phyloP scores from a whole-genome alignment of 2,797 vertebrate genomes.

The Halcyon smyrnensis region DNA sequence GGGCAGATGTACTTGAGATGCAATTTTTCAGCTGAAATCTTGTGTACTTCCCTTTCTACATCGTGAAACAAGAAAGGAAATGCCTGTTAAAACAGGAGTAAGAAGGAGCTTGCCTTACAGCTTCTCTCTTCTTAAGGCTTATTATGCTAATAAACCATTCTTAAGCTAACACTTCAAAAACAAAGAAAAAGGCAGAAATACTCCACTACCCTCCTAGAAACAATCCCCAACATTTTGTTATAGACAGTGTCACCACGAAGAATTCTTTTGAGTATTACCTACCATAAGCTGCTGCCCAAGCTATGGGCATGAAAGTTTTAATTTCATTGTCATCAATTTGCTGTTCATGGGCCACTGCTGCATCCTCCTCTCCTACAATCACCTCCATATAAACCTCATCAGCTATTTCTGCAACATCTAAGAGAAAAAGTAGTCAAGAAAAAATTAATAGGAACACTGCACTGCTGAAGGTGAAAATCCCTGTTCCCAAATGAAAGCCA shows the following conservation, averaged over 20 bases:
- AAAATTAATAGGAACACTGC: constrained; percentile 46
- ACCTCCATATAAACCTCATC: constrained; percentile 96
- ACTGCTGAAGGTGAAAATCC: constrained; percentile 44
- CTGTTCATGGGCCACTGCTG: constrained; percentile 85
- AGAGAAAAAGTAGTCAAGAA: constrained; percentile 43
- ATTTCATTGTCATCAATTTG: constrained; percentile 89
- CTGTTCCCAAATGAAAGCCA: constrained; percentile 74
- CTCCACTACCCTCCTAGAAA: background rate
- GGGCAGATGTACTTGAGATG: constrained; percentile 5
- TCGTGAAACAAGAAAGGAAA: constrained; percentile 30
- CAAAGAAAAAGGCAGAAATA: background rate
- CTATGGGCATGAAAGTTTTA: constrained; percentile 94
- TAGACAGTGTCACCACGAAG: background rate
- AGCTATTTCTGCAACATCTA: constrained; percentile 90
- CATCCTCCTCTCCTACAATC: constrained; percentile 92
- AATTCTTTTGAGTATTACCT: constrained; percentile 58
- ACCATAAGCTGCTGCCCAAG: constrained; percentile 94
- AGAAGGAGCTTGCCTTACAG: constrained; percentile 27
- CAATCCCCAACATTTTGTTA: background rate
- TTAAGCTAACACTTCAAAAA: background rate
- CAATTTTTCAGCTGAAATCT: constrained; percentile 50
- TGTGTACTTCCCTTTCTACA: constrained; percentile 7
- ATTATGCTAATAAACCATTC: background rate
- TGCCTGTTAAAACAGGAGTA: constrained; percentile 27
- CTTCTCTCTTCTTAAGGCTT: constrained; percentile 21